Conservation (phyloP, 2,797 vertebrate species). For the Acanthiza pusilla region DNA sequence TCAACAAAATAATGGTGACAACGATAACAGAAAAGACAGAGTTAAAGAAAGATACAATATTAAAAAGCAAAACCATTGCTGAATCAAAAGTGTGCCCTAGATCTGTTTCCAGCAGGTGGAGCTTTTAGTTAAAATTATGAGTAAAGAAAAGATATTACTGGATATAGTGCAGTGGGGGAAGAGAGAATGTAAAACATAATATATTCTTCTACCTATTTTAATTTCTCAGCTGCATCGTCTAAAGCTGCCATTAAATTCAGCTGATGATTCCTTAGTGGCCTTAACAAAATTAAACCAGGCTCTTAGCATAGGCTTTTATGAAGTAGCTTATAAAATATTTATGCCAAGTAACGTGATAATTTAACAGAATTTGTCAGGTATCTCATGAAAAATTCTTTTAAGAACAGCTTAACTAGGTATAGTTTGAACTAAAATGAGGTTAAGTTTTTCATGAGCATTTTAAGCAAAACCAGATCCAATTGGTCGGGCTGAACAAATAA, state of each 20-base stretch:
- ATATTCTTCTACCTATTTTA: neutral
- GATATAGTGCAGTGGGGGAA: neutral
- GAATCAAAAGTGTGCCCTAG: neutral
- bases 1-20: neutral
- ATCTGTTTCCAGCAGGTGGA: constrained; percentile 53
- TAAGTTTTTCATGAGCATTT: neutral
- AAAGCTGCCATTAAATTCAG: constrained; percentile 23
- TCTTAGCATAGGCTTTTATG: constrained; percentile 21
- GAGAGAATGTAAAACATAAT: neutral
- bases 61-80: neutral
- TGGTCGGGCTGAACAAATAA: neutral
- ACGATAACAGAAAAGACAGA: neutral
- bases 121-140: constrained; percentile 46
- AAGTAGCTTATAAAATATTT: constrained; percentile 43
- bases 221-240: constrained; percentile 14
- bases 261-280: constrained; percentile 10
- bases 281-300: constrained; percentile 32
- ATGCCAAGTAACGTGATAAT: neutral
- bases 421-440: neutral
- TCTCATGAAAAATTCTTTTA: constrained; percentile 16
- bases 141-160: neutral
- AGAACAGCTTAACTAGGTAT: neutral
- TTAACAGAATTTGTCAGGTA: constrained; percentile 34
- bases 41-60: neutral
- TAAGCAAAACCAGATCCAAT: neutral